Evolutionary conservation across 2,888 invertebrate species (phyloP).

Genomic region (Drosophila pseudotakahashii): DNA sequence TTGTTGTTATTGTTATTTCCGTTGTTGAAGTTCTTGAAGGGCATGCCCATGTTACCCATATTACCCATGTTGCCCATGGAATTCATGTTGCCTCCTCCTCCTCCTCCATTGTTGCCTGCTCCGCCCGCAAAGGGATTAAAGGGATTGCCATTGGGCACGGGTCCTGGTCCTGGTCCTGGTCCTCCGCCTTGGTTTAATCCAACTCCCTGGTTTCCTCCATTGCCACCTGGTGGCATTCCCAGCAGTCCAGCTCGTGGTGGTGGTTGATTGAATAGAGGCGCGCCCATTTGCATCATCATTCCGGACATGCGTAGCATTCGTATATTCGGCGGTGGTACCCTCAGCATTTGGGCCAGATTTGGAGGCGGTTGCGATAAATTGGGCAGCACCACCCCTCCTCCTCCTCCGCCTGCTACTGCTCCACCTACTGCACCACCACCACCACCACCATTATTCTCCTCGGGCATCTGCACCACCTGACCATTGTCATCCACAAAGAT

Average conservation of each 20-base stretch:
- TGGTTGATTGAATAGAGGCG: conserved; percentile 78
- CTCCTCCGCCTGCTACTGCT: conserved; percentile 27
- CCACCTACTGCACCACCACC: neutral
- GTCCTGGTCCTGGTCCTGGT: conserved; percentile 27
- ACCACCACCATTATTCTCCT: conserved; percentile 49
- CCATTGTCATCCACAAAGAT: conserved; percentile 87
- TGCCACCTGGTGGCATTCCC: conserved; percentile 84
- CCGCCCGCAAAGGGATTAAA: conserved; percentile 68
- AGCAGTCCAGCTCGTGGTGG: conserved; percentile 85
- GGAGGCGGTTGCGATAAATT: conserved; percentile 81
- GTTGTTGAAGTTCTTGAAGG: conserved; percentile 42
- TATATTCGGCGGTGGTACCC: conserved; percentile 78
- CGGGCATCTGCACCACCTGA: conserved; percentile 84
- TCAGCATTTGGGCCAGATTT: conserved; percentile 66
- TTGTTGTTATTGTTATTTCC: conserved; percentile 19
- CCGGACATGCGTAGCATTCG: conserved; percentile 42
- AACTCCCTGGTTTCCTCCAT: conserved; percentile 57
- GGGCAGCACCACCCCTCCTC: conserved; percentile 58
- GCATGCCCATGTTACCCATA: conserved; percentile 50
- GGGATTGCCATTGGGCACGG: conserved; percentile 58
- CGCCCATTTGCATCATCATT: conserved; percentile 76
- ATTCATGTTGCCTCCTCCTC: conserved; percentile 41
- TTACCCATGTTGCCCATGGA: conserved; percentile 56
- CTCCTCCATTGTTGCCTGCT: conserved; percentile 28
- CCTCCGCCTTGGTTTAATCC: conserved; percentile 10